Evolutionary conservation across 2,113 vertebrate genomes (phyloP), one percentile per base, ranked within the genome.

Genomic region (Aplodontia rufa): DNA sequence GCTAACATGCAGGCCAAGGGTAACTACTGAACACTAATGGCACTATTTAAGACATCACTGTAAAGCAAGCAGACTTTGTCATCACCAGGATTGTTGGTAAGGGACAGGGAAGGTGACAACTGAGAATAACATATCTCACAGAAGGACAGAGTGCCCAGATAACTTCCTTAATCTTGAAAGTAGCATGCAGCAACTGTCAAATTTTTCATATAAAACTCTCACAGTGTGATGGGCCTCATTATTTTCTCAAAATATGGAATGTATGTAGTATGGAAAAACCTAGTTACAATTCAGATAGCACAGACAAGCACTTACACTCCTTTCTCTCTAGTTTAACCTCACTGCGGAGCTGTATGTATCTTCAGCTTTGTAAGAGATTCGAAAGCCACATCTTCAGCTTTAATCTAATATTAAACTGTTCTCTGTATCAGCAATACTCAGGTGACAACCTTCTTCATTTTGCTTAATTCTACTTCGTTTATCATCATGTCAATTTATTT

Each of bases 1-100:
- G 98, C 98, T 97, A 95, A 97, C 98, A 99, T 99, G 99, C 99
- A 98, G 98, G 98, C 97, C 83, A 82, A 88, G 98, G 97, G 96
- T 97, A 97, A 97, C 97, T 98, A 98, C 97, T 94, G 95, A 87
- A 96, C 96, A 98, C 98, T 98, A 98, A 98, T 91, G 97, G 97
- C 87, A 90, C 72, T 98, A 98, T 45, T 97, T 90, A 94, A 97
- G 96, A 98, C 62, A 7, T 72, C 96, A 97, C 96, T 97, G 93
- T 74, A 24, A 62, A 97, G 97, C 97, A 98, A 97, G 97, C 97
- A 98, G 97, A 97, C 94, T 95, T 96, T 51, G 98, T 93, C 95
- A 87, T 58, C 97, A 86, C 87, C 96, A 98, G 98, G 98, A 96
- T 93, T 97, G 97, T 95, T 96, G 97, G 95, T 92, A 92, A 98